Base-by-base conservation (phyloP, 1,140 invertebrate species). In the Pseudomyrmex sp. region DNA sequence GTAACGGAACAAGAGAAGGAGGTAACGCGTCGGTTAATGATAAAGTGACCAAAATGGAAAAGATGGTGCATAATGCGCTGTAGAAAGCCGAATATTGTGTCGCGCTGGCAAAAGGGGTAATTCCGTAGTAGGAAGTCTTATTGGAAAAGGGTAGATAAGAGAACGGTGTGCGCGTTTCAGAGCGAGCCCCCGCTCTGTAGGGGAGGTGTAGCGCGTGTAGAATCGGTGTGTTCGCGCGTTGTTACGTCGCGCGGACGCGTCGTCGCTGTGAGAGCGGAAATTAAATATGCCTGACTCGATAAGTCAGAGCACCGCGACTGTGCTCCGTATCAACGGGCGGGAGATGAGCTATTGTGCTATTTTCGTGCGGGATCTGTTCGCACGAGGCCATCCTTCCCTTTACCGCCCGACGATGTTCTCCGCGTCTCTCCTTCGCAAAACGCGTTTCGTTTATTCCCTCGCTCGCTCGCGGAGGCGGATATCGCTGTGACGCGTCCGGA, bases 251-350 rank as follows among this genome's bases (percentile, higher is more conserved):
- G 68, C 50, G 68, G n/a, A 54, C 63, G 76, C 65, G 65, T 59
- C 65, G 76, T 70, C 72, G 65, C 86, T 85, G 90, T 91, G 90
- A 93, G 92, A 93, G 92, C 94, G 94, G 94, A 94, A 94, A 94
- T 94, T 94, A 94, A 94, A 94, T 94, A 94, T 94, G 93, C 93
- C 93, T 93, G 91, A 91, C 91, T 93, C 93, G 93, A 94, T 94
- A 94, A 94, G 93, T 94, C 92, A 92, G 91, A 85, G 91, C 86
- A 88, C 87, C 87, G 89, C 86, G 88, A 84, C 87, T 86, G 91
- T 86, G 89, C 86, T 85, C 90, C 91, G 90, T 93, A 93, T 93
- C 92, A 92, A 93, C 89, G 90, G 76, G 90, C 90, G 92, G 91
- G 92, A 93, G 93, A 94, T 94, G 93, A 94, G 93, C 93, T 94